phyloP scores from a whole-genome alignment of 2,113 vertebrate genomes.

The Ameiurus melas region DNA sequence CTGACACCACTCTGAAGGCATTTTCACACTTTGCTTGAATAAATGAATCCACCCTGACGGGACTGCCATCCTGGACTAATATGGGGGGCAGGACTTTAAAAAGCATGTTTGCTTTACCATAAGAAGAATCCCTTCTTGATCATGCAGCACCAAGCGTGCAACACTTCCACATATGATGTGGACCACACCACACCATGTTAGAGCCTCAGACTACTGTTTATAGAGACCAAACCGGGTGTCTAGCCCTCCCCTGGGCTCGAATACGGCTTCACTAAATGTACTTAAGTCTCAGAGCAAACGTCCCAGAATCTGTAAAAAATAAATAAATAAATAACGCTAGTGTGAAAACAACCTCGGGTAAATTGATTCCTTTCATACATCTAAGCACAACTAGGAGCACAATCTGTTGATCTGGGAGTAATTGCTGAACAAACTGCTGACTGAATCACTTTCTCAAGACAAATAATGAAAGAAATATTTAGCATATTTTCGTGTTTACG shows the following conservation, averaged over 20 bases:
- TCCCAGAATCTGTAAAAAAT: too few species aligned
- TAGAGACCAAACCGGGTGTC: background rate
- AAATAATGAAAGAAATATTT: background rate
- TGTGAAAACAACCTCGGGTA: background rate
- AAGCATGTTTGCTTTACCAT: background rate
- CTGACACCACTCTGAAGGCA: background rate
- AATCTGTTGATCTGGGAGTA: background rate
- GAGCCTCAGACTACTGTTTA: background rate
- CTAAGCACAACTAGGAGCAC: background rate
- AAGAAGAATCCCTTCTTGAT: background rate
- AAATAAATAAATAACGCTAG: too few species aligned
- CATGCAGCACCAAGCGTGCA: background rate
- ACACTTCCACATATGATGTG: background rate
- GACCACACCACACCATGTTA: background rate
- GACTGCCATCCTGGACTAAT: background rate
- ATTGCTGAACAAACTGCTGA: background rate
- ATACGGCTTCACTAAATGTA: background rate
- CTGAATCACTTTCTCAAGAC: background rate
- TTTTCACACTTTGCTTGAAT: background rate
- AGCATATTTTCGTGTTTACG: background rate
- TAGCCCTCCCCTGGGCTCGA: background rate
- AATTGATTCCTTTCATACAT: background rate
- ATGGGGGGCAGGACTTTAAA: background rate
- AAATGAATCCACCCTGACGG: background rate
- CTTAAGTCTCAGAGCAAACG: background rate